Evolutionary conservation across 1,140 invertebrate genomes (phyloP), one percentile per base, ranked within the genome.

Genomic region (Charaxes varanes): DNA sequence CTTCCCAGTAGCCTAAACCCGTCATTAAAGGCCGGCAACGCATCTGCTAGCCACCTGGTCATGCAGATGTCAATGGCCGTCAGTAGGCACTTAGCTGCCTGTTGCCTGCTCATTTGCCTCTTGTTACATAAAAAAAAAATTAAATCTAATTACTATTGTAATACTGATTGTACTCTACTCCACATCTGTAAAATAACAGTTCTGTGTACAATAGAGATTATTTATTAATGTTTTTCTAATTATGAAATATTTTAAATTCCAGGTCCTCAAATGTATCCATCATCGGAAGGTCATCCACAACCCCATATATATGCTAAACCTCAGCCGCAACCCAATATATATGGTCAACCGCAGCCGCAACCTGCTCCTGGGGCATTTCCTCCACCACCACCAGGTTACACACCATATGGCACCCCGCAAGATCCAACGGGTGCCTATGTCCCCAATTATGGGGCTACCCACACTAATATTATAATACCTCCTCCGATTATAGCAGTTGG

Each of bases 401-500:
- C 77, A 0, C 66, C 65, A 0, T 72, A 73, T 27, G 62, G 53
- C 6, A 47, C 52, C 3, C 67, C 65, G 2, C 59, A 67, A 13
- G 59, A 28, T n/a, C 27, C 28, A 2, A 17, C 53, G 4, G 40
- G 62, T 1, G 55, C 62, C 0, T 82, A 62, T 32, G 38, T 81
- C 11, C 79, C 81, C 6, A 77, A 79, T 32, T 85, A 88, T 54
- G 87, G 87, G 15, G 81, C 88, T 13, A 82, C 79, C n/a, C 27
- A 28, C 15, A 15, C 27, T 14, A 80, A 57, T 16, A 80, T 83
- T 11, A 70, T 85, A 11, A 84, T 84, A 30, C 69, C 71, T 19
- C 79, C 79, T 2, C 71, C 77, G 1, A 83, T 84, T 3, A 74
- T 85, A 8, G 68, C 77, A 0, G 89, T 94, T 6, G 93, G 93